Evolutionary conservation across 2,113 vertebrate genomes (phyloP).

Genomic region (Cynoglossus semilaevis): DNA sequence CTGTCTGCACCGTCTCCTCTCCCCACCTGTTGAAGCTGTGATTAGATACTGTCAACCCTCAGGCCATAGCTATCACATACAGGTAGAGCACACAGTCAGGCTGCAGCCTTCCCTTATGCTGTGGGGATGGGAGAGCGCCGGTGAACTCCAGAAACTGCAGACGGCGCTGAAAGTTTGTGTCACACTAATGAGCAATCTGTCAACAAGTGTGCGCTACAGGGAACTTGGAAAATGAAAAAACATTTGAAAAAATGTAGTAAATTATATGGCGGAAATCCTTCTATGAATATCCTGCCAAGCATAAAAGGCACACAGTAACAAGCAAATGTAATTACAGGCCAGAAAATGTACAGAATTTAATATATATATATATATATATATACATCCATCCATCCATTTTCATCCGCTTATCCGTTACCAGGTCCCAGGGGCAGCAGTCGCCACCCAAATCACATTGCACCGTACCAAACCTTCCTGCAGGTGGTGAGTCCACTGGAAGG

Average conservation of each 20-base stretch:
- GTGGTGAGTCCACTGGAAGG: too few species aligned
- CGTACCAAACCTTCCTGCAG: too few species aligned
- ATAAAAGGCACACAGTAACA: conserved; percentile 4
- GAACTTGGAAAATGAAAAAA: conserved; percentile 21
- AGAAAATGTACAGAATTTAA: conserved; percentile 1
- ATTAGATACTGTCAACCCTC: conserved; percentile 67
- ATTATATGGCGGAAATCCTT: conserved; percentile 44
- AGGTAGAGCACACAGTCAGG: conserved; percentile 44
- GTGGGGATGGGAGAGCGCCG: conserved; percentile 36
- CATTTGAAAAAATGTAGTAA: conserved; percentile 19
- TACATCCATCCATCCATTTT: too few species aligned
- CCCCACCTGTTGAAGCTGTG: conserved; percentile 66
- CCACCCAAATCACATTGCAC: too few species aligned
- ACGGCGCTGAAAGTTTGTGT: conserved; percentile 64
- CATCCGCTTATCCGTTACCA: too few species aligned
- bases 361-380: neutral
- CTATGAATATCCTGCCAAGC: conserved; percentile 1
- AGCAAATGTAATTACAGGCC: neutral
- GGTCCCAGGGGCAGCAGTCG: too few species aligned
- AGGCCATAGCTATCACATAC: conserved; percentile 53
- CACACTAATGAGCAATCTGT: conserved; percentile 66
- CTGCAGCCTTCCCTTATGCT: conserved; percentile 36
- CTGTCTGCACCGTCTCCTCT: conserved; percentile 58
- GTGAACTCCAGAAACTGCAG: conserved; percentile 53
- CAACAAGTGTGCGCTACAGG: conserved; percentile 54